These are phyloP conservation scores for Osmoderma eremita DNA, from an alignment of 2,888 invertebrate genomes.

Conservation along the genomic window DNA sequence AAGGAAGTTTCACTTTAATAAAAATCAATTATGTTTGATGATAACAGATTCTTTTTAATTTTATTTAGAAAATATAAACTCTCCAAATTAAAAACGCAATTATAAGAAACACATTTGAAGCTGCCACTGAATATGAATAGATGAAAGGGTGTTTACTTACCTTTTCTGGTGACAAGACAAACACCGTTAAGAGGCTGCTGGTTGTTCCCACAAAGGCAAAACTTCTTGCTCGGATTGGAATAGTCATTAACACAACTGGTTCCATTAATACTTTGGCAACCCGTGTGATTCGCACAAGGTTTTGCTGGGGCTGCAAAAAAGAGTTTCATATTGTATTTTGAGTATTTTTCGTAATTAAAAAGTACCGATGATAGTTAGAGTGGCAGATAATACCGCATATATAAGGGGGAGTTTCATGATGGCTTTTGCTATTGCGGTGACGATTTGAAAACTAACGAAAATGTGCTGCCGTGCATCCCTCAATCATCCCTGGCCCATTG, in stretches of 20 bases:
- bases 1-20: no score
- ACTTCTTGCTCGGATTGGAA: conserved; percentile 46
- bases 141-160: conserved; percentile 47
- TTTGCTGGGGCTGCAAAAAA: conserved; percentile 52
- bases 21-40: no score
- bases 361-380: conserved; percentile 21
- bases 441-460: conserved; percentile 3
- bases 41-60: no score
- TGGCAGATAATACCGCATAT: background rate
- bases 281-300: conserved; percentile 57
- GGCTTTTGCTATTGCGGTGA: background rate
- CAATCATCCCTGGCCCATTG: conserved; percentile 6
- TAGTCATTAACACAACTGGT: conserved; percentile 58
- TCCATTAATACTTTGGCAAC: conserved; percentile 58
- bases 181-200: conserved; percentile 58
- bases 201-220: conserved; percentile 61
- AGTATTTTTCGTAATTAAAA: no score
- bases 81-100: no score
- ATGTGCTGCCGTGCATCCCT: background rate
- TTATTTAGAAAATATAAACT: no score
- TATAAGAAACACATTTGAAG: no score
- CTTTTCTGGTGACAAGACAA: conserved; percentile 56
- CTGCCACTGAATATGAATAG: no score
- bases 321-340: no score
- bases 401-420: conserved; percentile 11